Conservation (phyloP, 2,888 invertebrate species). For the Cephalotes varians region DNA sequence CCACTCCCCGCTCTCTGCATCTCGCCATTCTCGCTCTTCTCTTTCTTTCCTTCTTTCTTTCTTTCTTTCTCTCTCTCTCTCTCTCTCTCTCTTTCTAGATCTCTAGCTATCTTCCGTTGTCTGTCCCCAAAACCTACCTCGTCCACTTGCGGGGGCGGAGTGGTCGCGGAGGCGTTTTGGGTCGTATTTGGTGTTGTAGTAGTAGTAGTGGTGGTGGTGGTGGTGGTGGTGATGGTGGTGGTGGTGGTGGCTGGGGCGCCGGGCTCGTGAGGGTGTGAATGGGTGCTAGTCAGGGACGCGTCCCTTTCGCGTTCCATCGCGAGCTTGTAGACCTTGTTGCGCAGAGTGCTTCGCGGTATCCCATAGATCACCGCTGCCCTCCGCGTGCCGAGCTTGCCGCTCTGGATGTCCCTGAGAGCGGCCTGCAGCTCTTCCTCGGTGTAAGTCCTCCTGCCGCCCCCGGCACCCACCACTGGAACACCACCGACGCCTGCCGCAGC, state of each 20-base stretch:
- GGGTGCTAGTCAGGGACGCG: conserved; percentile 87
- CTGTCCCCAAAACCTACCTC: conserved; percentile 84
- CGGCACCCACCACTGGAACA: conserved; percentile 91
- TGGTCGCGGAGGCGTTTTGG: conserved; percentile 84
- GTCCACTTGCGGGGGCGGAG: conserved; percentile 84
- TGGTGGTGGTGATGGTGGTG: conserved; percentile 77
- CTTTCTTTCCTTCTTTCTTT: conserved; percentile 24
- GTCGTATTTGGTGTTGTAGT: conserved; percentile 83
- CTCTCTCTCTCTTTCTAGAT: neutral
- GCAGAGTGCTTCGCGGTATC: conserved; percentile 97
- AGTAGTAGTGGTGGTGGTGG: conserved; percentile 77
- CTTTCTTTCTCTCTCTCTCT: conserved; percentile 42
- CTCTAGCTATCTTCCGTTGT: conserved; percentile 48
- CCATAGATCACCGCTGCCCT: conserved; percentile 98
- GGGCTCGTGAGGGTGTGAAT: conserved; percentile 83
- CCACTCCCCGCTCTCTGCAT: conserved; percentile 40
- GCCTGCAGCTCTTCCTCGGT: conserved; percentile 98
- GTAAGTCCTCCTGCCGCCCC: conserved; percentile 92
- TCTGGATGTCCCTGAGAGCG: conserved; percentile 97
- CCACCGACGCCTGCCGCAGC: conserved; percentile 93
- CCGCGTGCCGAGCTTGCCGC: conserved; percentile 96
- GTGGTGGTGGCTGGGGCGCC: conserved; percentile 79
- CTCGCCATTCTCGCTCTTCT: conserved; percentile 14
- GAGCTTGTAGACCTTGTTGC: conserved; percentile 97
- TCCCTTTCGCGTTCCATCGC: conserved; percentile 91